Evolutionary conservation across 1,140 invertebrate genomes (phyloP), one percentile per base, ranked within the genome.

Genomic region (Nilaparvata lugens): DNA sequence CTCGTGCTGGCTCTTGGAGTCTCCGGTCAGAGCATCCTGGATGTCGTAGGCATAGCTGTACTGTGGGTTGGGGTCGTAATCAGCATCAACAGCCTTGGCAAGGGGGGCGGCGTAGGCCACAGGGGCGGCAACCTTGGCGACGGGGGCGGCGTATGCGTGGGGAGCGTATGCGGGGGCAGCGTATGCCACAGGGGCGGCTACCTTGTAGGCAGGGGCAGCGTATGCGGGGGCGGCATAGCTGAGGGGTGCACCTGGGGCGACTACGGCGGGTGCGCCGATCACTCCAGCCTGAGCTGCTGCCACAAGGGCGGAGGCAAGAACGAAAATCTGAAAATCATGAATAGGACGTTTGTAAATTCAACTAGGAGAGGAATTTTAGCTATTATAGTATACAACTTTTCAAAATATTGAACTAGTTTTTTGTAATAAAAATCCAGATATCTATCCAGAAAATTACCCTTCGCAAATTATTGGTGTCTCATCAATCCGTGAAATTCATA

Each of bases 1-100:
- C 70, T 87, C 83, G 63, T 81, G 78, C 63, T 85, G 82, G 65
- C 79, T 80, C 70, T 87, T 84, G 55, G 78, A 77, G 71, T 86
- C 83, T 52, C 85, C 82, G 64, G 78, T 85, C 66, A 79, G 74
- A 3, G 82, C 80, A 72, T 87, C 84, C 61, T 83, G 78, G n/a
- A 86, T 82, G 48, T 83, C 84, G 67, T 85, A 86, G 1, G 81
- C 75, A 68, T 83, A 86, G 38, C 79, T 76, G 64, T 86, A 86
- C 3, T 56, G 16, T 24, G 65, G 65, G 48, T 65, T 64, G 0
- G 65, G 73, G 64, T 80, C 77, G 62, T 78, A 79, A 25, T 75
- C 74, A 14, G 75, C 75, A 21, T 74, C 72, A 19, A 73, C 75
- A 58, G 75, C 75, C 56, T 77, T 76, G 51, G 75, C 75, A 3